Evolutionary conservation across 2,113 vertebrate species (phyloP).

Genomic region (Regulus satrapa): DNA sequence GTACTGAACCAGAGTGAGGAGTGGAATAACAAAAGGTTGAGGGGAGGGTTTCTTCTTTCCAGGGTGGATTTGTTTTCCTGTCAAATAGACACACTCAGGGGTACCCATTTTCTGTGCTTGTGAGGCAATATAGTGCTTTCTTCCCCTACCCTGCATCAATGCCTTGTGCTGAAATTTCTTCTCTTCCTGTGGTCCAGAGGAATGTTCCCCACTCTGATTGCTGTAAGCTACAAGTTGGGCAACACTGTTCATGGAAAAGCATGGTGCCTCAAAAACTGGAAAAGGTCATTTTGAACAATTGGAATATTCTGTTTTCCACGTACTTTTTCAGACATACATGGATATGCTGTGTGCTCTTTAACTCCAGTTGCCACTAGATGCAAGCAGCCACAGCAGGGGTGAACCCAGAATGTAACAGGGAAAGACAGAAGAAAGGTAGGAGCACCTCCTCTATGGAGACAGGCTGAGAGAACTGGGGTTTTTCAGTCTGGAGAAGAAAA

Average conservation of each 20-base stretch:
- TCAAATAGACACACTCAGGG: not conserved
- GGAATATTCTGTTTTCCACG: not conserved
- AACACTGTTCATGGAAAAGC: not conserved
- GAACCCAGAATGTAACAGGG: not conserved
- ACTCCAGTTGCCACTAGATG: not conserved
- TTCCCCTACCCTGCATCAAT: not conserved
- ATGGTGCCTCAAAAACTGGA: not conserved
- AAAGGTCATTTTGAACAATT: not conserved
- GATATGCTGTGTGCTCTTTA: not conserved
- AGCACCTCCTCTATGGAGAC: not conserved
- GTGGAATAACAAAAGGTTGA: not conserved
- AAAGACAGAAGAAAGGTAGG: not conserved
- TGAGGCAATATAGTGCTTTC: not conserved
- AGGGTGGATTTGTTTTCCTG: not conserved
- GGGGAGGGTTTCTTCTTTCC: not conserved
- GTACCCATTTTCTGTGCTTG: not conserved
- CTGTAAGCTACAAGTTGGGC: not conserved
- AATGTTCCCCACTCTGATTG: not conserved
- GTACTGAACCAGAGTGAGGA: not conserved
- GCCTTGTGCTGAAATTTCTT: not conserved
- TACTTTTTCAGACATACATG: not conserved
- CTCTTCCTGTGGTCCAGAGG: not conserved
- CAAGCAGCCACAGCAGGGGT: not conserved
- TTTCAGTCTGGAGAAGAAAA: not conserved
- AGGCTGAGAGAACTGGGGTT: not conserved